Conservation (phyloP, 2,113 vertebrate genomes). For the Vulpes ferrilata region DNA sequence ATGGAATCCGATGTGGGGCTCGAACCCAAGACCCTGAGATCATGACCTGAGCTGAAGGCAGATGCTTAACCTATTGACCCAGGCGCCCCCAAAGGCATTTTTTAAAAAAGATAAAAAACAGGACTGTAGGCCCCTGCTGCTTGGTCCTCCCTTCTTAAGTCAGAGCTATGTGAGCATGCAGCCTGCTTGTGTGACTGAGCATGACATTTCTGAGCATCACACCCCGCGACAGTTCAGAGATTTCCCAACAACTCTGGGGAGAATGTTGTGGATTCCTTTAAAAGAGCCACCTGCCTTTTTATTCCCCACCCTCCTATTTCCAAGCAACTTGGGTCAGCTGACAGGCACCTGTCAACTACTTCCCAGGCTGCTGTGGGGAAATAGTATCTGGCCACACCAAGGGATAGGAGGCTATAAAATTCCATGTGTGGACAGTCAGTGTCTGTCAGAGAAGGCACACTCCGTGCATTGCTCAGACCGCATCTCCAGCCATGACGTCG, state of each 20-base stretch:
- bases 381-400: neutral
- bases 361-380: neutral
- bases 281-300: neutral
- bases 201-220: neutral
- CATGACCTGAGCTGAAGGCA: no score
- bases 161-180: neutral
- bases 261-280: neutral
- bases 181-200: rapidly evolving
- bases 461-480: neutral
- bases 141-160: neutral
- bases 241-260: neutral
- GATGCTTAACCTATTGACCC: no score
- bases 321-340: neutral
- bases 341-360: neutral
- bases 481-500: neutral
- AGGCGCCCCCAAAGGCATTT: no score
- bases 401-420: neutral
- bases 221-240: neutral
- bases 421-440: neutral
- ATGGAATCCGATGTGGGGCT: no score
- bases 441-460: neutral
- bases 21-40: no score
- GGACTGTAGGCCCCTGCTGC: neutral
- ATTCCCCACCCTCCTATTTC: neutral
- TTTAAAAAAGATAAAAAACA: neutral